Base-by-base conservation (phyloP, 1,140 invertebrate species). In the Chelonus insularis region DNA sequence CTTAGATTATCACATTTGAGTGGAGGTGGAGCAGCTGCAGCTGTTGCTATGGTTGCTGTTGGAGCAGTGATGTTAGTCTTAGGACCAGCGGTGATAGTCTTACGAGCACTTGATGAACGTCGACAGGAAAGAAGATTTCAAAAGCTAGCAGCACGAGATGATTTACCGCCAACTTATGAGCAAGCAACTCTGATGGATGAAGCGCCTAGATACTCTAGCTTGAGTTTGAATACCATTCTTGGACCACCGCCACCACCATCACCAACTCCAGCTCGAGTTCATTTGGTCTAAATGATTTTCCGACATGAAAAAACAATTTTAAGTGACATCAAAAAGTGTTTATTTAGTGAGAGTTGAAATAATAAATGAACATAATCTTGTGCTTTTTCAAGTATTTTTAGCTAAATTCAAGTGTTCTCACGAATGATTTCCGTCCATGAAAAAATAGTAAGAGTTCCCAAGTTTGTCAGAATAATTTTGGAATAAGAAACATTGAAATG, bases 121-220 rank as follows among this genome's bases (percentile, higher is more conserved):
- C 60, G 71, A 2, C 71, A 68, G 36, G 66, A 67, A 14, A 63
- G 68, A 39, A 56, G 72, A 55, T 68, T 67, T 9, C 43, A 68
- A 1, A 63, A 67, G 45, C 58, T 70, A 11, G 63, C 57, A 16
- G 64, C 50, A 14, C 64, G 47, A 1, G 65, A 68, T 7, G 73
- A 75, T 45, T 51, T 62, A 14, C 73, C 73, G 0, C 73, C 73
- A 1, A 69, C 63, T n/a, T 75, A 75, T 47, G 73, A 74, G 25
- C 69, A 75, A 52, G 73, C 68, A 0, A 70, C 69, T 5, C 51
- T 70, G 9, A 71, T 69, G 64, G 68, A 66, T 3, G 65, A 74
- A 52, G 72, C 71, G 2, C 73, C 73, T 5, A 70, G 71, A 51
- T 75, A 75, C 21, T 75, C 73, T 5, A 71, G 71, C 3, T 63